Evolutionary conservation across 2,113 vertebrate genomes (phyloP), one percentile per base, ranked within the genome.

Genomic region (Electrona antarctica): DNA sequence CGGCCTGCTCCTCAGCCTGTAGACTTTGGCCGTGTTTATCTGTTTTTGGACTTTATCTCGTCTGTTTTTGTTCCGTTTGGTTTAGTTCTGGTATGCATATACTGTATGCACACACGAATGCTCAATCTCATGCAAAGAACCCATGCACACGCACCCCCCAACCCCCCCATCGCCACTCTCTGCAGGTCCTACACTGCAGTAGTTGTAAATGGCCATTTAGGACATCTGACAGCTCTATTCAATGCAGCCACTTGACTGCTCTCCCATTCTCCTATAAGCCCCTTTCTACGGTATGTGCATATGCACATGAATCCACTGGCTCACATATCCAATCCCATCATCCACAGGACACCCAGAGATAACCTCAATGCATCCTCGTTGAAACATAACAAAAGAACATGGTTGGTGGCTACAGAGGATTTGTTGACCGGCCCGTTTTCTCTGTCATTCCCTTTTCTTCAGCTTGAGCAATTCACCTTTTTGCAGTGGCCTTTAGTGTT

Each of bases 381-480:
- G 62, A 79, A 29, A 28, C n/a, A 7, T 13, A 29, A 82, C 67
- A 75, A 82, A 73, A 50, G 70, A 70, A 13, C 2, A 7, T 14
- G 11, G 9, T 6, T 7, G 47, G 60, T 48, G 66, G 67, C 46
- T 68, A 45, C 60, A 82, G 45, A 76, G 64, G 79, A 73, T 67
- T 57, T 67, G 15, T 9, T 21, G 29, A 55, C 14, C 8, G 64
- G 69, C 3, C 9, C n/a, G 3, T 77, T 69, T 70, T 59, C 47
- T 80, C 68, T 71, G 63, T 60, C 11, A 7, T n/a, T 21, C 49
- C 33, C 67, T 64, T 67, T 41, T 75, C 9, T 52, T 77, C 48
- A 55, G 33, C 77, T 62, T 76, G 65, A 79, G 15, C 58, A 63
- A 82, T 81, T 71, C 64, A 74, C 50, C 52, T 60, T 72, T 64